These are phyloP conservation scores for Stegana nigrithorax DNA, from an alignment of 2,888 invertebrate genomes.

Conservation along the genomic window DNA sequence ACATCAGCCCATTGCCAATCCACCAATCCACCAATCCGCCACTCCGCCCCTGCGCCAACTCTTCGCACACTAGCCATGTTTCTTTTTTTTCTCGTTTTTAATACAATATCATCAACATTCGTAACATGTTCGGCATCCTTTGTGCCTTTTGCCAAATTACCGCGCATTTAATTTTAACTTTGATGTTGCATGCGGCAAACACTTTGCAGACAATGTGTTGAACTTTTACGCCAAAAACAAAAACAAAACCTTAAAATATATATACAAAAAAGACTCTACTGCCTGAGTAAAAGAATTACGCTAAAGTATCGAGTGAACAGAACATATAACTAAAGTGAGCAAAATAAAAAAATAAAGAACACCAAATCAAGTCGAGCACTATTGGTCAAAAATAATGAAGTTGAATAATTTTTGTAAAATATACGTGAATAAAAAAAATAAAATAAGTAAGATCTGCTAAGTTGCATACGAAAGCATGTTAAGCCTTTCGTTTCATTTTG, in stretches of 20 bases:
- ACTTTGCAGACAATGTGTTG: slow-evolving; percentile 50
- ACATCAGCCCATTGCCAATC: no score
- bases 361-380: neutral
- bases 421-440: no score
- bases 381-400: no score
- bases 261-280: neutral
- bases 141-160: slow-evolving; percentile 64
- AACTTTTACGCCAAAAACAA: slow-evolving; percentile 30
- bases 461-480: no score
- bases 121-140: slow-evolving; percentile 59
- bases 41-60: no score
- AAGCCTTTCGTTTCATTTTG: no score
- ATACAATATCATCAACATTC: slow-evolving; percentile 11
- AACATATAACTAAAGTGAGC: neutral
- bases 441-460: no score
- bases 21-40: neutral
- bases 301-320: no score
- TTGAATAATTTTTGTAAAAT: no score
- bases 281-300: no score
- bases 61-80: no score
- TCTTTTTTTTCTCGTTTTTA: no score
- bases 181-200: slow-evolving; percentile 65
- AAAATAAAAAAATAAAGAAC: neutral
- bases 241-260: neutral
- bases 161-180: slow-evolving; percentile 67